Percentiles rank a stretch among this genome's conserved stretches.
Conservation (phyloP, 2,113 vertebrate species). For the Melierax canorus region DNA sequence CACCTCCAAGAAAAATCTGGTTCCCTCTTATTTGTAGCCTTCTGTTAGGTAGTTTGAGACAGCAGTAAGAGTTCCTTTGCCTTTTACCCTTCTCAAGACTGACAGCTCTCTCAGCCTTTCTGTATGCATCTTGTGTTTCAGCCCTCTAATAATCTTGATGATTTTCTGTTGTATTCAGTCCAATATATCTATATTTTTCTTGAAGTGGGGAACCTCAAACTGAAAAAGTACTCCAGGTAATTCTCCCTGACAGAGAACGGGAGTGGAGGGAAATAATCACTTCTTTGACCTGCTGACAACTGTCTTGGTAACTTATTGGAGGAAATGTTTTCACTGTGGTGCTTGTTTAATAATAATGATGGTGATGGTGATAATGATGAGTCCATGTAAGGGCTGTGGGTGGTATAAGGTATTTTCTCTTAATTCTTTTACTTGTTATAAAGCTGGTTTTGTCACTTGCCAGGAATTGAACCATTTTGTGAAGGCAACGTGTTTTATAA, state of each 20-base stretch:
- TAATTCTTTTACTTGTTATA: neutral
- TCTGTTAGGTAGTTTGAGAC: neutral
- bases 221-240: neutral
- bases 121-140: neutral
- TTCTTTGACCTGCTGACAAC: neutral
- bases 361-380: neutral
- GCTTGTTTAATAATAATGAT: neutral
- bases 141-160: neutral
- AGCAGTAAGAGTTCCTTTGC: neutral
- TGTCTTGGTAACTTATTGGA: neutral
- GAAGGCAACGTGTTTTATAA: neutral
- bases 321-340: neutral
- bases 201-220: neutral
- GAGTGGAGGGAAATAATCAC: neutral
- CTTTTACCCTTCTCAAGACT: neutral
- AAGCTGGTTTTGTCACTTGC: neutral
- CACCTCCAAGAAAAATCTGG: neutral
- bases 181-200: neutral
- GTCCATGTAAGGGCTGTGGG: neutral
- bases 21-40: neutral
- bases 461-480: neutral
- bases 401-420: neutral
- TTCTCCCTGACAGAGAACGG: neutral
- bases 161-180: neutral
- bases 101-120: neutral